Evolutionary conservation across 2,888 invertebrate genomes (phyloP), one percentile per base, ranked within the genome.

Genomic region (Tribolium freemani): DNA sequence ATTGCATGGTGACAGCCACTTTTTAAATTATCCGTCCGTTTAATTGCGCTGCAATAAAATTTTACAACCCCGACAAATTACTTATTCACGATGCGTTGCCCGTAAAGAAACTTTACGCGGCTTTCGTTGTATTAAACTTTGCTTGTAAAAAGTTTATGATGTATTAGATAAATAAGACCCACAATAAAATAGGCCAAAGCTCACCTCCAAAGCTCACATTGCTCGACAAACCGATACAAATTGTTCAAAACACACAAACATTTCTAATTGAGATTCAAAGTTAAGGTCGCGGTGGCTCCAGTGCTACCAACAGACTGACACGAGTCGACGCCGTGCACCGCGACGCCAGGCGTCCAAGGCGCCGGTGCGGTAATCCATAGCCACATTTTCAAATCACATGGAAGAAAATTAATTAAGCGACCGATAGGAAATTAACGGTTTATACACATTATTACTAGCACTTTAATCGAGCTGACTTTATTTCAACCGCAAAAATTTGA

Each of bases 301-400:
- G 44, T 66, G 73, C 61, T 73, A 48, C 73, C 73, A 73, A 73
- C 48, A 70, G 45, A 73, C 73, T 73, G 73, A 73, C 38, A 46
- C 58, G 69, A 69, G 73, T 69, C 70, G 73, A 73, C 73, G 70
- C 69, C 60, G 70, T 60, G 66, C 50, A 63, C 54, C 69, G 64
- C 73, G 73, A 64, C 73, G 73, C 69, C 73, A 51, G 13, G 16
- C 63, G 63, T 66, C 57, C 71, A 72, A 72, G 64, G 73, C 73
- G 73, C 73, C 73, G 57, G 73, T 73, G 64, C 73, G 48, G 31
- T 54, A 54, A 69, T 53, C 57, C 60, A 20, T 58, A 16, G 10
- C 45, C 51, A 57, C 67, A 67, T 31, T 67, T 67, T 67, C 53
- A 64, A 48, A 70, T 50, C 61, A 54, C 53, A 60, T 44, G 51